Evolutionary conservation across 2,113 vertebrate genomes (phyloP), one percentile per base, ranked within the genome.

Genomic region (Salvator merianae): DNA sequence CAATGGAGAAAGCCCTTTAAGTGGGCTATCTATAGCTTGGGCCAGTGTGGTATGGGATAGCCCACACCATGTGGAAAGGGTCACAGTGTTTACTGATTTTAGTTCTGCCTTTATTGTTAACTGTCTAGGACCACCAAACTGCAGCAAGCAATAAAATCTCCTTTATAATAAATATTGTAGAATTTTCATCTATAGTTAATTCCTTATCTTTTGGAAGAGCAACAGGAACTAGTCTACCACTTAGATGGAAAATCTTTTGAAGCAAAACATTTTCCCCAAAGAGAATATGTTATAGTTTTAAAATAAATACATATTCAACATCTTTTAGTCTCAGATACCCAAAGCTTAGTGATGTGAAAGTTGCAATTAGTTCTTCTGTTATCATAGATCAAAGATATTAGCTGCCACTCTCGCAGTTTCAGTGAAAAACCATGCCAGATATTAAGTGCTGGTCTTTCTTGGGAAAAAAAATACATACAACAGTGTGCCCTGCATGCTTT

Each of bases 221-320:
- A 59, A 77, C 32, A 84, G 62, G 38, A 69, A 76, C 38, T 18
- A 36, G 63, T 34, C n/a, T 77, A 26, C 77, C 32, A 77, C 83
- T 70, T 47, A 47, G 74, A 24, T 76, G 72, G 40, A 55, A 81
- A 78, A 53, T 78, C 66, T 62, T 72, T 62, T 63, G 66, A 79
- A 79, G 83, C 68, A 84, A 36, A 71, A 47, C 43, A 84, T 79
- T 72, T 72, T 20, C 55, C 72, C 66, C 13, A 28, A 78, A 63
- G 83, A 79, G 28, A 79, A 26, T 38, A 43, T 32, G 30, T 53
- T 69, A 38, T 47, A 84, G 32, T 9, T 53, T 84, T 36, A 69
- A 70, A 70, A 81, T 69, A 72, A 81, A 36, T 70, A 83, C 30
- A 69, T 55, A 84, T 69, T 69, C 34, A 69, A 59, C 18, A 59